Evolutionary conservation across 2,113 vertebrate species (phyloP), one percentile per base, ranked within the genome.

Genomic region (Chionis minor): DNA sequence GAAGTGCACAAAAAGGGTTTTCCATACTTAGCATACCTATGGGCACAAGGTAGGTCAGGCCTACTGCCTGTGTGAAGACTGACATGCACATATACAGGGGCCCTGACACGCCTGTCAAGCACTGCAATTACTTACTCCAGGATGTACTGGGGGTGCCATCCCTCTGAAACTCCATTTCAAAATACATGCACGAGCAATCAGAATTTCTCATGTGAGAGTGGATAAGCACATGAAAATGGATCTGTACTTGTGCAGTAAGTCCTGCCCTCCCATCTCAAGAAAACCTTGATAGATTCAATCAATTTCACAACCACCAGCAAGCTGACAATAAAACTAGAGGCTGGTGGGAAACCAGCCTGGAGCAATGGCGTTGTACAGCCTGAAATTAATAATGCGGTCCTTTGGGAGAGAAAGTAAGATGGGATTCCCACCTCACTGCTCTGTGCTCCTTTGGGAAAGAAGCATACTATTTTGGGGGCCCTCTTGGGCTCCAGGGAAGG

Each of bases 71-170:
- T 19, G 52, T 51, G 12, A 72, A 52, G 27, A 19, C 33, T 56
- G n/a, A 40, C 33, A 65, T 13, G 2, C 28, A 47, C 6, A 10
- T 1, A 1, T n/a, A 59, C 12, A 9, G 0, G 6, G 9, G 40
- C 8, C 28, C 22, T 52, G 51, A 44, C 4, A 8, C 7, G 3
- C 44, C 44, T 79, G n/a, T 44, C 30, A 40, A 79, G 5, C 32
- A 49, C 54, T 73, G 67, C 38, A 74, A 2, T 86, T 71, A 38
- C 62, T 45, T 20, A 55, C 23, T 58, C 10, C 6, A 33, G 55
- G 42, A 33, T 18, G 47, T 14, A 10, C 38, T 33, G 55, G 17
- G 28, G 12, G 4, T 52, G 35, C 44, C 2, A 1, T 84, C 47
- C 23, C 52, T 44, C 38, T 85, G 26, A 2, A 1, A 14, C 17